Evolutionary conservation across 2,888 invertebrate genomes (phyloP), one percentile per base, ranked within the genome.

Genomic region (Monochamus alternatus): DNA sequence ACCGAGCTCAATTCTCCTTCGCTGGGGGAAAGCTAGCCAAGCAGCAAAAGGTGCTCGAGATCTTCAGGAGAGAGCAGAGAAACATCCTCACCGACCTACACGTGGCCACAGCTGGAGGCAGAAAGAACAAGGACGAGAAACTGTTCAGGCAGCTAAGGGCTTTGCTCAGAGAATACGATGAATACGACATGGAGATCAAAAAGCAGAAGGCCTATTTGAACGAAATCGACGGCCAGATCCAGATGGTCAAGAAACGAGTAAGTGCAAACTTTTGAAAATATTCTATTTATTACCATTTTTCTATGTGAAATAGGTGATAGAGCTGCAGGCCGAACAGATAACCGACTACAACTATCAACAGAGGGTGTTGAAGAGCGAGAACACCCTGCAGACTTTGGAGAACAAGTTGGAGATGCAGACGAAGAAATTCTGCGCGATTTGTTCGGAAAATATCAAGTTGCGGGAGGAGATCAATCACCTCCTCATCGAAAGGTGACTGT

Each of bases 381-480:
- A 89, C 66, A 88, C 90, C 81, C 90, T 94, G n/a, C 90, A 91
- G 30, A 93, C 93, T 77, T 87, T 96, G 73, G 95, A 95, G 87
- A 95, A 96, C 87, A 92, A 95, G 0, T 89, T 95, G 47, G 94
- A 95, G 85, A 94, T 95, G 0, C 82, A 84, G 73, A 94, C 94
- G 84, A 94, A 94, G 85, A 93, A 93, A 84, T 95, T 95, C 86
- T 95, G 95, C 87, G 90, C 92, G 4, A 93, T 95, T 22, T 92
- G 95, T 76, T 91, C 94, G 1, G 93, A 94, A 74, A 96, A 96
- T 86, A 90, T 91, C 65, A 91, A 91, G 81, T 90, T 96, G 84
- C 90, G 97, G 32, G 91, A 93, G 8, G 94, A 95, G 82, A 96
- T 98, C 70, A 95, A 97, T 84, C 92, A 94, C 78, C 90, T 96